These are phyloP conservation scores for Myripristis jacobus DNA, from an alignment of 2,797 vertebrate species.

Conservation along the genomic window DNA sequence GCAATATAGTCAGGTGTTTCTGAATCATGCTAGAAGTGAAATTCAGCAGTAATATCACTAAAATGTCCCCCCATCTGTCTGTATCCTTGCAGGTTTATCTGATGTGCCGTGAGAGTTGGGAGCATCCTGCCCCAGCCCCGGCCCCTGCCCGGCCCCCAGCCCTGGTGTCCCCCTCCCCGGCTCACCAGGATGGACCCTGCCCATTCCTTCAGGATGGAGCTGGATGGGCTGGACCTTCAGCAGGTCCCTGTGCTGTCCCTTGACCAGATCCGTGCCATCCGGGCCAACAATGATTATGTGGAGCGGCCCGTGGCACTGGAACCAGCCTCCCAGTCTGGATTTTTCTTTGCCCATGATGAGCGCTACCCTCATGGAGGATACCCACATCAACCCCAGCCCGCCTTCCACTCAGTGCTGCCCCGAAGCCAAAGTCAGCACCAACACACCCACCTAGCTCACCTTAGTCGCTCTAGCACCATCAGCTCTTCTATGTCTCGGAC, in stretches of 20 bases:
- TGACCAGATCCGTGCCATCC: constrained; percentile 93
- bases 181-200: constrained; percentile 86
- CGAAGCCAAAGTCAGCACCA: constrained; percentile 92
- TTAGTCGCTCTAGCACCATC: constrained; percentile 95
- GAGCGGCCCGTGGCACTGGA: constrained; percentile 87
- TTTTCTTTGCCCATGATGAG: constrained; percentile 87
- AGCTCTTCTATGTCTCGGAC: constrained; percentile 92
- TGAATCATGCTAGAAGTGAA: background rate
- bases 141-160: constrained; percentile 44
- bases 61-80: background rate
- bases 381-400: constrained; percentile 59
- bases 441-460: constrained; percentile 84
- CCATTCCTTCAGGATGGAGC: constrained; percentile 85
- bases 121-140: constrained; percentile 51
- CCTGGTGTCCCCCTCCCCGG: constrained; percentile 59
- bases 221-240: constrained; percentile 88
- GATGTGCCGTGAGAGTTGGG: constrained; percentile 89
- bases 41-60: too few species aligned
- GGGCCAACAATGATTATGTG: constrained; percentile 96
- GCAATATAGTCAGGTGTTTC: background rate
- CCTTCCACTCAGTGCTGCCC: constrained; percentile 76
- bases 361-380: constrained; percentile 78
- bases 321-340: constrained; percentile 82
- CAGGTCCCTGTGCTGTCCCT: constrained; percentile 92
- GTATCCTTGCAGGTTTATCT: constrained; percentile 69